Percentiles rank a stretch among this genome's conserved stretches.
Evolutionary conservation across 2,888 invertebrate genomes (phyloP).

Genomic region (Endotricha flammealis): DNA sequence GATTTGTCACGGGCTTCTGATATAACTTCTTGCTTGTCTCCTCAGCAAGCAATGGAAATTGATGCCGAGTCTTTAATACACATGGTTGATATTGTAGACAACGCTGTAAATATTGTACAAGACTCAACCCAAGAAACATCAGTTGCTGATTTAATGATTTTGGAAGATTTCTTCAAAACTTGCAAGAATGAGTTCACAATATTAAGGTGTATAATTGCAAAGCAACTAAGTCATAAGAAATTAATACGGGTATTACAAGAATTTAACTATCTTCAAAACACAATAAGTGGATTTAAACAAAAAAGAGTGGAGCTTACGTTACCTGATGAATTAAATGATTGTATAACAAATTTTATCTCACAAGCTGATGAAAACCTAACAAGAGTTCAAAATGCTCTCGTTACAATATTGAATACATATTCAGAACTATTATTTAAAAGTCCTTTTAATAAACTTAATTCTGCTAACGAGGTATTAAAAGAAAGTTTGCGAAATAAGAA

Average conservation of each 20-base stretch:
- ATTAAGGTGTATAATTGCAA: conserved; percentile 43
- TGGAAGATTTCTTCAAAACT: conserved; percentile 52
- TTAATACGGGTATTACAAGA: conserved; percentile 58
- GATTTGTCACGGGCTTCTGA: conserved; percentile 51
- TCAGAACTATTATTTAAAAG: conserved; percentile 38
- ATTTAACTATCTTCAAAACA: conserved; percentile 40
- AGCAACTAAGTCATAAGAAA: conserved; percentile 49
- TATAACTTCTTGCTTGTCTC: conserved; percentile 35
- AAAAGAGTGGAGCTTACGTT: conserved; percentile 32
- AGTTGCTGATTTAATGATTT: conserved; percentile 41
- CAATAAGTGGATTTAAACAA: conserved; percentile 42
- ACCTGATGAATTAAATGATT: conserved; percentile 36
- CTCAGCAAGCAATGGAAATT: conserved; percentile 41
- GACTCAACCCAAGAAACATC: conserved; percentile 38
- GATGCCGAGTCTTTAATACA: conserved; percentile 45
- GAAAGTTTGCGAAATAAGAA: conserved; percentile 20
- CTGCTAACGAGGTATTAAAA: conserved; percentile 22
- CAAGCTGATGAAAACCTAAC: conserved; percentile 43
- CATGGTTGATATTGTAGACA: conserved; percentile 47
- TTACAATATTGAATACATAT: conserved; percentile 45
- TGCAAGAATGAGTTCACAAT: conserved; percentile 55
- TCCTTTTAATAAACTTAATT: conserved; percentile 38
- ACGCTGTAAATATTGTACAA: conserved; percentile 45
- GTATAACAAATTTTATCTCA: conserved; percentile 37
- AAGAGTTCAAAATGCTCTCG: conserved; percentile 37